phyloP scores from a whole-genome alignment of 30 jellyfish, hydroid and myxozoan genomes.

The Clytia hemisphaerica region DNA sequence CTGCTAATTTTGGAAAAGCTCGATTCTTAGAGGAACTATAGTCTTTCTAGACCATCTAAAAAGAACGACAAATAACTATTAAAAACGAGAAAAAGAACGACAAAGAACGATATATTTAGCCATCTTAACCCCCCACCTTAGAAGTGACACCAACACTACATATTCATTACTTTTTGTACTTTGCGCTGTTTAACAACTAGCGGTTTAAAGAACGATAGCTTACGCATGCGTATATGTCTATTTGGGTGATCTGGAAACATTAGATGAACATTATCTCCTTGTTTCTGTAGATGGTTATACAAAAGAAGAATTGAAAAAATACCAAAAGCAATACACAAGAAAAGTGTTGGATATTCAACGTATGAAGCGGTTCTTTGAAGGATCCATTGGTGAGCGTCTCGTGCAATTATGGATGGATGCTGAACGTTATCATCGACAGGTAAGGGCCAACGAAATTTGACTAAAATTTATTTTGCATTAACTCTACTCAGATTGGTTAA shows the following conservation, averaged over 20 bases:
- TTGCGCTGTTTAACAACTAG: too few species aligned
- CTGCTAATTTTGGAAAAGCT: too few species aligned
- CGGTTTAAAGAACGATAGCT: not conserved
- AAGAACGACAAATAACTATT: too few species aligned
- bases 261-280: not conserved
- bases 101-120: too few species aligned
- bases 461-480: not conserved
- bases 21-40: too few species aligned
- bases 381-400: conserved; percentile 67
- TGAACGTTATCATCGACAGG: conserved; percentile 74
- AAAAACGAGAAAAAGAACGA: too few species aligned
- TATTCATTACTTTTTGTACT: too few species aligned
- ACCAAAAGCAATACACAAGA: conserved; percentile 27
- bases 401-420: conserved; percentile 79
- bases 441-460: not conserved
- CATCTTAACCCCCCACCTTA: too few species aligned
- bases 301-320: not conserved
- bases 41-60: too few species aligned
- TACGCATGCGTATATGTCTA: not conserved
- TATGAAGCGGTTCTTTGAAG: conserved; percentile 59
- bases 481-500: too few species aligned
- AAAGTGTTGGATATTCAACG: conserved; percentile 70
- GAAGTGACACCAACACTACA: too few species aligned
- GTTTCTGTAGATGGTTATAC: not conserved
- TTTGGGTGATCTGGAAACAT: not conserved